Evolutionary conservation across 2,797 vertebrate genomes (phyloP).

Genomic region (Melanogrammus aeglefinus): DNA sequence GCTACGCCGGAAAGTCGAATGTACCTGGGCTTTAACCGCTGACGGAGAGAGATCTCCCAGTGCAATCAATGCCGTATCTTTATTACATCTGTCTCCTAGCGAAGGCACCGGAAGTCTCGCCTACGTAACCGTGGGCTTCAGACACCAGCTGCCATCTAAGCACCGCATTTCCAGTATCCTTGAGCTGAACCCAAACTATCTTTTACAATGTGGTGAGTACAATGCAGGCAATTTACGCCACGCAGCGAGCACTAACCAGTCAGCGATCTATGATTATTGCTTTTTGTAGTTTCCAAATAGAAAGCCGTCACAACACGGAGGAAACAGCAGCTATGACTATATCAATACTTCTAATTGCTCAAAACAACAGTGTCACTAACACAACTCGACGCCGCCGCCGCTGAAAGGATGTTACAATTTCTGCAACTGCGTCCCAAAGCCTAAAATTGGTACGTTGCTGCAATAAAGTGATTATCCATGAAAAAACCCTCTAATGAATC

Average conservation of each 20-base stretch:
- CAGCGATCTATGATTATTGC: background rate
- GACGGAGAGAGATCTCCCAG: background rate
- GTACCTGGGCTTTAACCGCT: background rate
- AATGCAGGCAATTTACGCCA: too few relatives aligned
- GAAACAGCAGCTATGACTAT: background rate
- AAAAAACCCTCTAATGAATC: background rate
- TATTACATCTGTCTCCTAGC: background rate
- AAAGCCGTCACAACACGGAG: background rate
- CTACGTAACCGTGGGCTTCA: background rate
- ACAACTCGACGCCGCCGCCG: background rate
- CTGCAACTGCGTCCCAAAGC: background rate
- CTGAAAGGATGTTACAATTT: background rate
- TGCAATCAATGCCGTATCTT: background rate
- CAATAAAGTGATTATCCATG: background rate
- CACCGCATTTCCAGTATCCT: background rate
- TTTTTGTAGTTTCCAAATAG: background rate
- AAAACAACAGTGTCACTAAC: background rate
- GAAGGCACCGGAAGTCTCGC: background rate
- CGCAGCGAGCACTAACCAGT: too few relatives aligned
- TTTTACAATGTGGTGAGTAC: too few relatives aligned
- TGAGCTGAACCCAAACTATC: background rate
- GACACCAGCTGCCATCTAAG: too few relatives aligned
- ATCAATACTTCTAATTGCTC: background rate
- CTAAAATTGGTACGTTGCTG: background rate
- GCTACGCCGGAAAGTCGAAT: background rate